Evolutionary conservation across 2,113 vertebrate species (phyloP).

Genomic region (Caracal caracal): DNA sequence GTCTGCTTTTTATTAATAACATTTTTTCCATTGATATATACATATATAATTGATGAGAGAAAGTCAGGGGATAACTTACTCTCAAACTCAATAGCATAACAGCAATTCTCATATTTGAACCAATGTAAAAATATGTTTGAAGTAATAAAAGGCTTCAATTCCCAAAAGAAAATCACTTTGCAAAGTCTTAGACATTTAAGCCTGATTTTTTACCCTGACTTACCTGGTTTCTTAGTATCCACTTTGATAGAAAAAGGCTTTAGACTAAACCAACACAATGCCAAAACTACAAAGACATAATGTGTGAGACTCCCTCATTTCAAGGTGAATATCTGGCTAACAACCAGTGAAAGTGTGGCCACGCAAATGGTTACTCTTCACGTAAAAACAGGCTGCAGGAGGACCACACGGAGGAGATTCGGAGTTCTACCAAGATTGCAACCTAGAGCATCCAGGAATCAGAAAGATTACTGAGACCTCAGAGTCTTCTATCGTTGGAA

Average conservation of each 20-base stretch:
- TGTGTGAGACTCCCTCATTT: not conserved
- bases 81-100: not conserved
- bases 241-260: conserved; percentile 30
- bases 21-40: not conserved
- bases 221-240: not conserved
- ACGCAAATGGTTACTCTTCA: not conserved
- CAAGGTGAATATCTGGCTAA: not conserved
- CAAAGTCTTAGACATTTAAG: not conserved
- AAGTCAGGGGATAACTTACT: not conserved
- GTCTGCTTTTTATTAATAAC: conserved; percentile 7
- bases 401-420: not conserved
- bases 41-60: not conserved
- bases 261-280: conserved; percentile 26
- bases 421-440: not conserved
- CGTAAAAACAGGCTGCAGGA: not conserved
- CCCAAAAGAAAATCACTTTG: conserved; percentile 3
- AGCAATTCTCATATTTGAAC: not conserved
- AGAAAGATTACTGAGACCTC: not conserved
- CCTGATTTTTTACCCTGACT: not conserved
- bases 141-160: not conserved
- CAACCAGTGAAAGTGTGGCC: not conserved
- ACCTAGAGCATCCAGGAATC: not conserved
- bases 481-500: not conserved
- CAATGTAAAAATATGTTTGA: not conserved
- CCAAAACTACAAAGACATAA: not conserved